Evolutionary conservation across 1,140 invertebrate species (phyloP).

Genomic region (Drosophila nikananu): DNA sequence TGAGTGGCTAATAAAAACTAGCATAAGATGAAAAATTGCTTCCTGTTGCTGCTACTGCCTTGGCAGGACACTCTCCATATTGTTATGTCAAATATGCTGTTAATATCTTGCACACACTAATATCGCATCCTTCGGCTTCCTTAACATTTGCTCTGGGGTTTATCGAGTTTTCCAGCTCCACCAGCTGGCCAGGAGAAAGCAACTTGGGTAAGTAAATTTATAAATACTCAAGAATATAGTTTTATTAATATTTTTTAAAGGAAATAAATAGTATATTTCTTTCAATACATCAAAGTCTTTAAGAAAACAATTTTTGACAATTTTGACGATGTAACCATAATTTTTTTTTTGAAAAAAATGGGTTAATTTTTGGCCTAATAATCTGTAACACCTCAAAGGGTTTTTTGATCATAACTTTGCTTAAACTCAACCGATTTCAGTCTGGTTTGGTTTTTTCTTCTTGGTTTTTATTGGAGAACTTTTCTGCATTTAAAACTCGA

Average conservation of each 20-base stretch:
- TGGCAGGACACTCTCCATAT: slow-evolving; percentile 66
- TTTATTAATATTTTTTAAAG: background rate
- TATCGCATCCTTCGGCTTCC: slow-evolving; percentile 42
- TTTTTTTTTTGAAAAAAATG: too few species aligned
- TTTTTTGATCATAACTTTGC: too few species aligned
- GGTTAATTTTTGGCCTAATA: too few species aligned
- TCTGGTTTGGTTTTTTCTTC: too few species aligned
- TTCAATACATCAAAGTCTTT: too few species aligned
- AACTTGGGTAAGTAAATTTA: background rate
- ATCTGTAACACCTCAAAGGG: too few species aligned
- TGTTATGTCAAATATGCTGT: slow-evolving; percentile 82
- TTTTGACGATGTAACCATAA: too few species aligned
- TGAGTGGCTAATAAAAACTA: slow-evolving; percentile 78
- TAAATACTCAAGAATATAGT: slow-evolving; percentile 25
- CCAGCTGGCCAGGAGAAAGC: slow-evolving; percentile 13
- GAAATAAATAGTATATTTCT: too few species aligned
- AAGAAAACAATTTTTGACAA: too few species aligned
- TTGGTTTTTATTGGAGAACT: too few species aligned
- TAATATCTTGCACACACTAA: slow-evolving; percentile 81
- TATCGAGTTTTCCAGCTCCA: slow-evolving; percentile 30
- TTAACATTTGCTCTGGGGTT: slow-evolving; percentile 65
- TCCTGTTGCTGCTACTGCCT: slow-evolving; percentile 64
- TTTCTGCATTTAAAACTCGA: too few species aligned
- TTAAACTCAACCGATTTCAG: too few species aligned
- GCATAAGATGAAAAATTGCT: slow-evolving; percentile 79